A percentile compares a stretch with the other conserved stretches of the same genome.
phyloP scores from a whole-genome alignment of 1,140 invertebrate genomes.

The Scaptodrosophila lebanonensis region DNA sequence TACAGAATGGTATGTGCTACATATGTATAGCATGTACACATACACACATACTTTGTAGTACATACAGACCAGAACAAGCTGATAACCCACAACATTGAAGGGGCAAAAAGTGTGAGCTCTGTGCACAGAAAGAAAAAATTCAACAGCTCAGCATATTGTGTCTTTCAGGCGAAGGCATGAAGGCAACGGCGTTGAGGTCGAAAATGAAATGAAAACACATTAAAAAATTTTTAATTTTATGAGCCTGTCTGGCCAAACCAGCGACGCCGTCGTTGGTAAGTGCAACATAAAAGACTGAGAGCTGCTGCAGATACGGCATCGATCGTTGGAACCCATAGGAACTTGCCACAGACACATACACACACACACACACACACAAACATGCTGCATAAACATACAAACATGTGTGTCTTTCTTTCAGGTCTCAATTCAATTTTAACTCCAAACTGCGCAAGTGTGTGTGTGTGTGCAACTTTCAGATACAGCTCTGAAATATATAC shows the following conservation, averaged over 20 bases:
- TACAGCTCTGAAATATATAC: conserved; percentile 5
- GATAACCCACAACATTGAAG: conserved; percentile 63
- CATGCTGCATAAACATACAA: conserved; percentile 42
- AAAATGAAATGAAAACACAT: conserved; percentile 64
- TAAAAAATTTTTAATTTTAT: conserved; percentile 69
- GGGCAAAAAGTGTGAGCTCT: too few relatives aligned
- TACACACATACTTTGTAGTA: conserved; percentile 6
- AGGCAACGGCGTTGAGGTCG: conserved; percentile 7
- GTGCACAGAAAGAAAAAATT: conserved; percentile 26
- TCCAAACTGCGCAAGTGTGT: background rate
- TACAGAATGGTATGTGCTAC: conserved; percentile 26
- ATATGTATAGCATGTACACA: conserved; percentile 18
- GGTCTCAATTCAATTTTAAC: too few relatives aligned
- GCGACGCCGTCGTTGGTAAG: conserved; percentile 5
- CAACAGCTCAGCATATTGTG: conserved; percentile 52
- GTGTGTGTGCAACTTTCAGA: background rate
- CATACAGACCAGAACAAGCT: conserved; percentile 23
- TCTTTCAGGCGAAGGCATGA: conserved; percentile 12
- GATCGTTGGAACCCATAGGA: conserved; percentile 26
- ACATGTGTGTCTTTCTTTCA: conserved; percentile 4
- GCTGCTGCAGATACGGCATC: too few relatives aligned
- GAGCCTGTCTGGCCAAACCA: conserved; percentile 32
- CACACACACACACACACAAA: conserved; percentile 31
- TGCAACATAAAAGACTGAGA: conserved; percentile 13
- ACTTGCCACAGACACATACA: background rate